Percentiles rank a stretch among this genome's conserved stretches.
Evolutionary conservation across 1,140 invertebrate genomes (phyloP).

Genomic region (Ips typographus): DNA sequence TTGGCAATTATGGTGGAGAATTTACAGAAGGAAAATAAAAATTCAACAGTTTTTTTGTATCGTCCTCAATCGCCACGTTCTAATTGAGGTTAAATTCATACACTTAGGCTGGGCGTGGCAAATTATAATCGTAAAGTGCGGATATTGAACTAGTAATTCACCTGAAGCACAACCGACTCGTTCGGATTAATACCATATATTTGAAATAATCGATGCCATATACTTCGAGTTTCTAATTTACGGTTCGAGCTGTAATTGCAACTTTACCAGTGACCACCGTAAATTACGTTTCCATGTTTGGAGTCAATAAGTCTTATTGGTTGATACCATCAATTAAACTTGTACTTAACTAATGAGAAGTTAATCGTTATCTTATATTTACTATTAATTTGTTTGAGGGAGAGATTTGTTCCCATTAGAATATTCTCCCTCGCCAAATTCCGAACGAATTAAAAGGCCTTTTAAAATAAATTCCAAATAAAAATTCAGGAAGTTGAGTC

Average conservation of each 20-base stretch:
- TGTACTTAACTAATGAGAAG: constrained; percentile 10
- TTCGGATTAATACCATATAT: constrained; percentile 19
- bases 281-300: constrained; percentile 12
- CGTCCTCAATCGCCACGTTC: background rate
- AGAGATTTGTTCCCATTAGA: no score
- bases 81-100: background rate
- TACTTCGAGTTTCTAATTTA: constrained; percentile 17
- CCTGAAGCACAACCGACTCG: background rate
- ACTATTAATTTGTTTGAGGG: no score
- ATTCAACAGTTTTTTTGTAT: background rate
- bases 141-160: background rate
- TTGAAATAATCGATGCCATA: constrained; percentile 18
- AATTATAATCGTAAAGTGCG: background rate
- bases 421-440: background rate
- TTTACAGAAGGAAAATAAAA: background rate
- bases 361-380: no score
- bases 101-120: background rate
- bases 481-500: background rate
- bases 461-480: constrained; percentile 1
- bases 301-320: constrained; percentile 7
- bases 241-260: constrained; percentile 8
- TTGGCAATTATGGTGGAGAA: background rate
- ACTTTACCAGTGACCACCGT: constrained; percentile 10
- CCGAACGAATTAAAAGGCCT: background rate
- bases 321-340: constrained; percentile 4